These are phyloP conservation scores for Crotalus helleri DNA, from an alignment of 2,113 vertebrate genomes.

Conservation along the genomic window DNA sequence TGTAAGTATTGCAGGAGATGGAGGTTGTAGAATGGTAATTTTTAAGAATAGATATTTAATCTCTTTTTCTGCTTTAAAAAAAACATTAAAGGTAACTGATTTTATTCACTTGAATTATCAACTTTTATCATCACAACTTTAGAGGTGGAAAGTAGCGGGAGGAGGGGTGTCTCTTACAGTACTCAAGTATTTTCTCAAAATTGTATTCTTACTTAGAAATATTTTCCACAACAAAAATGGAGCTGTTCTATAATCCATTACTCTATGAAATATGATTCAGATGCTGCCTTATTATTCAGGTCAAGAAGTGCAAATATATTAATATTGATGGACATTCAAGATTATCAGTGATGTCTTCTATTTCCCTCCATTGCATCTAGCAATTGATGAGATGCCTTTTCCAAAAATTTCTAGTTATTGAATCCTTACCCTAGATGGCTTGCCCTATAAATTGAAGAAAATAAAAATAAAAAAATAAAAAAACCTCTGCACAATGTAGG, in stretches of 20 bases:
- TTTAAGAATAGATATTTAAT: neutral
- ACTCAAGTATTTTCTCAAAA: neutral
- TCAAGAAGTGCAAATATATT: neutral
- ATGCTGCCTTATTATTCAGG: neutral
- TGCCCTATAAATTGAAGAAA: neutral
- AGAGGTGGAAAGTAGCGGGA: too few species aligned
- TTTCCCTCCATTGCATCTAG: neutral
- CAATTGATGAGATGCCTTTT: neutral
- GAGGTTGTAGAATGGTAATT: neutral
- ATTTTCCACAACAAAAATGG: neutral
- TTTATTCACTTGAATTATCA: slow-evolving; percentile 8
- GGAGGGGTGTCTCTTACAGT: neutral
- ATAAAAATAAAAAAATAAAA: neutral
- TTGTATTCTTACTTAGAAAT: neutral
- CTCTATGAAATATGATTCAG: neutral
- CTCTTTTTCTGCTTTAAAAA: neutral
- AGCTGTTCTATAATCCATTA: neutral
- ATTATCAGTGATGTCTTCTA: neutral
- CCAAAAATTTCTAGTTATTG: neutral
- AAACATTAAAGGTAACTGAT: neutral
- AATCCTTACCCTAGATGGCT: neutral
- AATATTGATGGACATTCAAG: neutral
- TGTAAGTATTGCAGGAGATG: slow-evolving; percentile 71
- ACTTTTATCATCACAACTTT: neutral
- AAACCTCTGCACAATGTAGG: neutral